Evolutionary conservation across 2,888 invertebrate genomes (phyloP).

Genomic region (Plebejus anna): DNA sequence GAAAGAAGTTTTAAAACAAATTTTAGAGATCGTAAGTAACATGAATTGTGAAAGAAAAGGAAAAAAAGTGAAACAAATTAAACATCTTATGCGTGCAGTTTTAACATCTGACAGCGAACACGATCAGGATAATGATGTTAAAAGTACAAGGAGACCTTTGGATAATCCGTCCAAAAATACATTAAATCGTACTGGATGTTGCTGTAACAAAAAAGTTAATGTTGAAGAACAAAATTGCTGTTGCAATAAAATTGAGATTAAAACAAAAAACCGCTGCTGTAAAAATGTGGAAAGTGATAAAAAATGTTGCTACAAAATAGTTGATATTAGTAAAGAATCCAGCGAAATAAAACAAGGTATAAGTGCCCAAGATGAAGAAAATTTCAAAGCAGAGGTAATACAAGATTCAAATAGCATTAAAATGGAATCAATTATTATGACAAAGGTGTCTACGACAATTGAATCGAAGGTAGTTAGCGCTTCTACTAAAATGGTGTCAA

Average conservation of each 20-base stretch:
- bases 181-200: neutral
- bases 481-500: conserved; percentile 4
- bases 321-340: conserved; percentile 46
- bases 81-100: conserved; percentile 52
- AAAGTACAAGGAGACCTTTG: conserved; percentile 23
- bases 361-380: conserved; percentile 50
- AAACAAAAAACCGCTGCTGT: conserved; percentile 1
- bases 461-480: conserved; percentile 16
- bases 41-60: conserved; percentile 46
- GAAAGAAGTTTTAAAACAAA: conserved; percentile 52
- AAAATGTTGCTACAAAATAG: conserved; percentile 45
- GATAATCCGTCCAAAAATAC: conserved; percentile 46
- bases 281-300: conserved; percentile 37
- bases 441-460: conserved; percentile 35
- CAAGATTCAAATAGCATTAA: conserved; percentile 47
- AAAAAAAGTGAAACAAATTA: conserved; percentile 46
- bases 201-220: neutral
- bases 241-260: neutral
- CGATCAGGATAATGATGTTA: conserved; percentile 38
- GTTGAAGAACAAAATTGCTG: neutral
- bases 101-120: conserved; percentile 54
- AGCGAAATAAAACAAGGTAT: conserved; percentile 16
- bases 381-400: conserved; percentile 49
- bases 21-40: conserved; percentile 50
- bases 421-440: conserved; percentile 41